These are phyloP conservation scores for Tanaodytes sp. DNA, from an alignment of 2,888 invertebrate species.

Conservation along the genomic window DNA sequence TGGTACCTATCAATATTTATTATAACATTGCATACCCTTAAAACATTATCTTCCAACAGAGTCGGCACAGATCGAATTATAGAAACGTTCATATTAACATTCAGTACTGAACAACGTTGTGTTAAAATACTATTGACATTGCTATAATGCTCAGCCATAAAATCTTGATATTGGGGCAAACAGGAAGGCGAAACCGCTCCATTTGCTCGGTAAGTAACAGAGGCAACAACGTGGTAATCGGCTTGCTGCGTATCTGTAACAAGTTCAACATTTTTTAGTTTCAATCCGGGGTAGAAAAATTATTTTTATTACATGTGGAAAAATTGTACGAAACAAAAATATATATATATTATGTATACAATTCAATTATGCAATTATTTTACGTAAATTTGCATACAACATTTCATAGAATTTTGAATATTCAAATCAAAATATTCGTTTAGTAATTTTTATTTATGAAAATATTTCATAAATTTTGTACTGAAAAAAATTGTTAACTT, in stretches of 20 bases:
- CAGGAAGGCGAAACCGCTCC: conserved; percentile 91
- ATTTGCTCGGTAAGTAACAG: conserved; percentile 89
- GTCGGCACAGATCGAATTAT: conserved; percentile 88
- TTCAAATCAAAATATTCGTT: not conserved
- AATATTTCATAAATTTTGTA: too few species aligned
- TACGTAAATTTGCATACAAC: too few species aligned
- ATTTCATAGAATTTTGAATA: too few species aligned
- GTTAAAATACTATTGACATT: conserved; percentile 87
- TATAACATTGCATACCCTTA: conserved; percentile 77
- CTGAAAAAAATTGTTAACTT: too few species aligned
- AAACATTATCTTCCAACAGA: conserved; percentile 88
- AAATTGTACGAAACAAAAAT: too few species aligned
- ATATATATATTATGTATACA: not conserved
- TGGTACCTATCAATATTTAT: too few species aligned
- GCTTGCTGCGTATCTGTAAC: conserved; percentile 89
- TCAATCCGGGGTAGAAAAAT: too few species aligned
- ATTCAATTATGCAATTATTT: too few species aligned
- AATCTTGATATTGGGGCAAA: conserved; percentile 87
- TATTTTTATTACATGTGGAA: too few species aligned
- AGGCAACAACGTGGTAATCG: conserved; percentile 91
- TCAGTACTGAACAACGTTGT: conserved; percentile 93
- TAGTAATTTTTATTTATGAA: not conserved
- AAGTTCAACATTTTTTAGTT: too few species aligned
- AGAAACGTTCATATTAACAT: conserved; percentile 94
- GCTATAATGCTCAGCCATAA: conserved; percentile 85